These are phyloP conservation scores for Gadus chalcogrammus DNA, from an alignment of 2,113 vertebrate species.

Conservation along the genomic window DNA sequence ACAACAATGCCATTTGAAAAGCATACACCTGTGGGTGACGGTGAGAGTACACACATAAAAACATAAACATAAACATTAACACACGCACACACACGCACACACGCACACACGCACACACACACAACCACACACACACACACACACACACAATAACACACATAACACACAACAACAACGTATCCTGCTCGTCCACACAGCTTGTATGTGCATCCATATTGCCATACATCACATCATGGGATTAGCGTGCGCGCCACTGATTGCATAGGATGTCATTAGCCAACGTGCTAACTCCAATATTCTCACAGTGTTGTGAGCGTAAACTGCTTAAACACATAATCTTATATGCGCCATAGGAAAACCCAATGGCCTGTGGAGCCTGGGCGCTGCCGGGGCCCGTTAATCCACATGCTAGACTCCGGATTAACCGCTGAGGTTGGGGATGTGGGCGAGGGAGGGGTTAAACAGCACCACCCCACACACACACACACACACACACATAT, in stretches of 20 bases:
- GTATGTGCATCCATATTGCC: background rate
- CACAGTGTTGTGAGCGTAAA: conserved; percentile 61
- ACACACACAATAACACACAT: too few relatives aligned
- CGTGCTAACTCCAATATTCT: conserved; percentile 66
- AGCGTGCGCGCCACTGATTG: conserved; percentile 31
- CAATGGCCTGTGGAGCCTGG: conserved; percentile 56
- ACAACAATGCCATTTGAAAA: too few relatives aligned
- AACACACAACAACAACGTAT: background rate
- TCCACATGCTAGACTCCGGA: conserved; percentile 74
- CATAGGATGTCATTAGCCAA: conserved; percentile 56
- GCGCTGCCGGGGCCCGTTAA: conserved; percentile 63
- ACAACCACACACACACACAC: too few relatives aligned
- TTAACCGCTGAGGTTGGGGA: conserved; percentile 62
- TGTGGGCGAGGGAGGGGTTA: conserved; percentile 59
- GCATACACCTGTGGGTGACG: background rate
- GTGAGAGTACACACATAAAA: background rate
- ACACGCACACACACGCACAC: too few relatives aligned
- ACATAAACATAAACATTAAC: background rate
- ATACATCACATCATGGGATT: background rate
- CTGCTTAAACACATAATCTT: conserved; percentile 70
- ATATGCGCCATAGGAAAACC: conserved; percentile 56
- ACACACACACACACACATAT: conserved; percentile 9
- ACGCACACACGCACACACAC: too few relatives aligned
- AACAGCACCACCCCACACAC: conserved; percentile 41
- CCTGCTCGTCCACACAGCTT: background rate